These are phyloP conservation scores for Thripadectes ignobilis DNA, from an alignment of 2,797 vertebrate species.

Conservation along the genomic window DNA sequence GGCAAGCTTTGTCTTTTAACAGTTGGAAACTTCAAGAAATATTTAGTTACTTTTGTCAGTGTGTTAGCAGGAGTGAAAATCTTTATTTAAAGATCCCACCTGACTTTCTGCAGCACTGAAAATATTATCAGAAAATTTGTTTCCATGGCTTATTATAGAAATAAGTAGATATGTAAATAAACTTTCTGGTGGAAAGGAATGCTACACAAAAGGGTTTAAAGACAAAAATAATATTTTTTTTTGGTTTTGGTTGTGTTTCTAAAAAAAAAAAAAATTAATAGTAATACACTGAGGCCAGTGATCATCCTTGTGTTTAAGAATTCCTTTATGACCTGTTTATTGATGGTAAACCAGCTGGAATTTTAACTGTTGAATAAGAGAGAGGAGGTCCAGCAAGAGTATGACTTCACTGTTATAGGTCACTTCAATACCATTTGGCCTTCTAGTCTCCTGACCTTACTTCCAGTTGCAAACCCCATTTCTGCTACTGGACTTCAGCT, in stretches of 20 bases:
- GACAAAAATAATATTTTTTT: background rate
- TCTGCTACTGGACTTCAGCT: background rate
- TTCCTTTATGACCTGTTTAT: background rate
- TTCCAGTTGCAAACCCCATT: background rate
- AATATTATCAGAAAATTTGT: slow-evolving; percentile 61
- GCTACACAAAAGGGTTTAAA: background rate
- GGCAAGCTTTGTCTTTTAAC: slow-evolving; percentile 65
- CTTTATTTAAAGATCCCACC: slow-evolving; percentile 59
- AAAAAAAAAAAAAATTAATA: background rate
- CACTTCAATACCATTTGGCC: background rate
- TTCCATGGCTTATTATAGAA: slow-evolving; percentile 55
- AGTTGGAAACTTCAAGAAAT: slow-evolving; percentile 63
- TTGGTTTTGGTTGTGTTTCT: background rate
- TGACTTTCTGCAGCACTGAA: slow-evolving; percentile 53
- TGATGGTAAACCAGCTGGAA: background rate
- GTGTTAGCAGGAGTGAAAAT: slow-evolving; percentile 44
- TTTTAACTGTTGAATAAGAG: background rate
- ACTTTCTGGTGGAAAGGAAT: slow-evolving; percentile 37
- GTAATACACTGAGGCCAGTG: background rate
- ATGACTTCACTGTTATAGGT: background rate
- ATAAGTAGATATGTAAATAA: slow-evolving; percentile 49
- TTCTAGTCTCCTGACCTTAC: background rate
- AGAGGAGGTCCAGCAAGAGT: background rate
- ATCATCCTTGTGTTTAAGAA: background rate
- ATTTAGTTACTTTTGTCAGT: slow-evolving; percentile 65